Evolutionary conservation across 2,888 invertebrate species (phyloP).

Genomic region (Gnatocerus cornutus): DNA sequence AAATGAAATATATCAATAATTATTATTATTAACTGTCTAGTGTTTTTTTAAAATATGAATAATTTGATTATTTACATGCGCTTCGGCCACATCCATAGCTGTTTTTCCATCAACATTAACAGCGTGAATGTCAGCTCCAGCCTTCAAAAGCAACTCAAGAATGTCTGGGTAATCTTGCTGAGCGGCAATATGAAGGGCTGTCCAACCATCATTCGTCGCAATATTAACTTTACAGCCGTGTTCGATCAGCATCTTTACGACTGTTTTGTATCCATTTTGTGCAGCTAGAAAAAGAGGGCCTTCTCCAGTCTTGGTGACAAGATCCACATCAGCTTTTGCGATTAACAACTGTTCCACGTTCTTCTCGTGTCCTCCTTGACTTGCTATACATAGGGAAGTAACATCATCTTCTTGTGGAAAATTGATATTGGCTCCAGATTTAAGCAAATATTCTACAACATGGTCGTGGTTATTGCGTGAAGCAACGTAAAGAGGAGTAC

Average conservation of each 20-base stretch:
- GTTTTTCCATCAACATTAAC: not conserved
- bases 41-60: too few species aligned
- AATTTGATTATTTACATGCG: too few species aligned
- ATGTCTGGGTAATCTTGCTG: conserved; percentile 1
- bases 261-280: not conserved
- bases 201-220: conserved; percentile 3
- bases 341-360: not conserved
- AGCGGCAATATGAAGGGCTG: conserved; percentile 1
- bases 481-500: conserved; percentile 14
- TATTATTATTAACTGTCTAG: too few species aligned
- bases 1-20: too few species aligned
- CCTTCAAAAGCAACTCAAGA: not conserved
- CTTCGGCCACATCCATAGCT: not conserved
- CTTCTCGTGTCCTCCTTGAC: conserved; percentile 15
- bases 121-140: not conserved
- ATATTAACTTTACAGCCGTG: not conserved
- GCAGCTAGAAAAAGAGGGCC: conserved; percentile 7
- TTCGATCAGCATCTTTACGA: conserved; percentile 4
- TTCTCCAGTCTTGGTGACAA: not conserved
- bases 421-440: conserved; percentile 5
- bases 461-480: not conserved
- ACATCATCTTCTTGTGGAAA: conserved; percentile 3
- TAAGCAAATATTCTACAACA: not conserved
- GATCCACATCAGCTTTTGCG: not conserved
- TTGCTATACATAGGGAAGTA: conserved; percentile 7